Base-by-base conservation (phyloP, 2,888 invertebrate species). In the Hololepta plana region DNA sequence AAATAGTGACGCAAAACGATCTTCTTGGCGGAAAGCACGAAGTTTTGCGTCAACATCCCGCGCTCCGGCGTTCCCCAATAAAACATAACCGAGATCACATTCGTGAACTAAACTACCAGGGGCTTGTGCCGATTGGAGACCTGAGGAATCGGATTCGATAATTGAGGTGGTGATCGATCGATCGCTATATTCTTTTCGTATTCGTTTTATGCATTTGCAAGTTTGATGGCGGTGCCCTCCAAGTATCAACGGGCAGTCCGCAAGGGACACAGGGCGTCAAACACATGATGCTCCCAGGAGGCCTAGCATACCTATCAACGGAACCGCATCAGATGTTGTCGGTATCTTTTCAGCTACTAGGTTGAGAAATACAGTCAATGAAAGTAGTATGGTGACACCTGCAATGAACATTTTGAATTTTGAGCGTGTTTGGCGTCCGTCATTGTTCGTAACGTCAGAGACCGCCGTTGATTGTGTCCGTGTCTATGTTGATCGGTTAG, bases 291-390 rank as follows among this genome's bases (percentile, higher is more conserved):
- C 53, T 51, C 51, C 51, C 49, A 45, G 46, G 21, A 20, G 17
- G 15, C 26, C 26, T n/a, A 47, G 46, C 52, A 50, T 70, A 77
- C 76, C 76, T 74, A 77, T 75, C 57, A 77, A 64, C 57, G 76
- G 76, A 57, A 77, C 75, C 58, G 77, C 76, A 58, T 77, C 76
- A 59, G 76, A 76, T 48, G 77, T 72, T 42, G 75, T 74, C 58
- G 88, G 90, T 75, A 91, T 81, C 63, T 87, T 88, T 73, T 91
- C 90, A 45, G 88, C 87, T 55, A 93, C 88, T 69, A 91, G 79
- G 68, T 90, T 85, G 64, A 90, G 76, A 72, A 91, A 91, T 61
- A 91, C 90, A 65, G 88, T 91, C 71, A 91, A 75, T 60, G 91
- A 91, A 61, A 93, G 76, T 61, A 88, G 76, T 60, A 88, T 88